These are phyloP conservation scores for Dunckerocampus dactyliophorus DNA, from an alignment of 2,113 vertebrate species.

Conservation along the genomic window DNA sequence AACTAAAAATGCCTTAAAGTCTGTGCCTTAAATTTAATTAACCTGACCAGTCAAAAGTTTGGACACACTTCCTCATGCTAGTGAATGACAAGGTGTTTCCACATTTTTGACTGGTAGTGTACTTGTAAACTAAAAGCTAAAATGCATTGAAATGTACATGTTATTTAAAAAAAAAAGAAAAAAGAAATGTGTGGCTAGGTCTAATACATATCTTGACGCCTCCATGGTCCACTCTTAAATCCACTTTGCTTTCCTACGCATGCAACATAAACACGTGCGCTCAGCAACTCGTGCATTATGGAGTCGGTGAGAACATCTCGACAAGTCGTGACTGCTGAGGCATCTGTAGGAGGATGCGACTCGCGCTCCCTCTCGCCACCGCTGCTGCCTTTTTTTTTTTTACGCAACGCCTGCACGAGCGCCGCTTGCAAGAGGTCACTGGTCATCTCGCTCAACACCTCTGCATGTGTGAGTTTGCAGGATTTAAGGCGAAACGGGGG, in stretches of 20 bases:
- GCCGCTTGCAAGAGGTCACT: constrained; percentile 57
- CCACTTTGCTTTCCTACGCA: not conserved
- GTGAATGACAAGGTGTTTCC: too few relatives aligned
- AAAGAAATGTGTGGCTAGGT: too few relatives aligned
- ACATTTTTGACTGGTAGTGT: too few relatives aligned
- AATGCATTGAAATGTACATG: too few relatives aligned
- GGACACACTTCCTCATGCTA: too few relatives aligned
- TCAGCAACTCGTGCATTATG: constrained; percentile 18
- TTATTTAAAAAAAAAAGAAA: too few relatives aligned
- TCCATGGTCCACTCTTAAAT: not conserved
- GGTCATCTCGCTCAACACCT: constrained; percentile 71
- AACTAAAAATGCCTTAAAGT: too few relatives aligned
- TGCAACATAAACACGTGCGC: constrained; percentile 6
- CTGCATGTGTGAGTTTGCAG: constrained; percentile 40
- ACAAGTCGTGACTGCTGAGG: constrained; percentile 75
- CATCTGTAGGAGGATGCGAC: constrained; percentile 78
- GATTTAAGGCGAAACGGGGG: constrained; percentile 24
- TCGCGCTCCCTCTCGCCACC: constrained; percentile 59
- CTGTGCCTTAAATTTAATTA: too few relatives aligned
- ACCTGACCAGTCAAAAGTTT: too few relatives aligned
- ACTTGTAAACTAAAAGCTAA: too few relatives aligned
- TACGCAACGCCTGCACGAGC: constrained; percentile 65
- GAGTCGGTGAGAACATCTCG: constrained; percentile 60
- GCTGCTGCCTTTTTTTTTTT: constrained; percentile 30
- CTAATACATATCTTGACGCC: not conserved